A percentile compares a stretch with the other conserved stretches of the same genome.
Conservation (phyloP, 2,797 vertebrate genomes). For the Urophycis tenuis region DNA sequence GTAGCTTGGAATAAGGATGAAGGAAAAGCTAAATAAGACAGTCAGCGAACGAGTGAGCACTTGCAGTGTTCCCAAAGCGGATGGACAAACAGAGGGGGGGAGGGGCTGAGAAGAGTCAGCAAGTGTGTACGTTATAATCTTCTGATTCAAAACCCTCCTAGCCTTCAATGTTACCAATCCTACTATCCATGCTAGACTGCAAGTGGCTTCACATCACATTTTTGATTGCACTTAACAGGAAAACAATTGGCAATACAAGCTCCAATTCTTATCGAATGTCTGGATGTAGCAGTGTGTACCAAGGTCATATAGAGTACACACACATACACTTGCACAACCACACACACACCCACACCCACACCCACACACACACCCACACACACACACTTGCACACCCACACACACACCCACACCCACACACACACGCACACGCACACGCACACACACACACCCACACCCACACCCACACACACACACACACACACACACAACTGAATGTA, state of each 20-base stretch:
- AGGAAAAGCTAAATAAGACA: too few species aligned
- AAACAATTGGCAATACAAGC: not conserved
- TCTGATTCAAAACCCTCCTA: too few species aligned
- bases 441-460: not conserved
- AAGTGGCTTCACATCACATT: too few species aligned
- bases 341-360: not conserved
- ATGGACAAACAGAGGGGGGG: too few species aligned
- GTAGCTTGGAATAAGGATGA: too few species aligned
- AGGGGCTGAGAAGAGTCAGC: too few species aligned
- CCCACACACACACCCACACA: not conserved
- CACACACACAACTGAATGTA: not conserved
- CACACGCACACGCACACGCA: constrained; percentile 4
- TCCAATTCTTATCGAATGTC: not conserved
- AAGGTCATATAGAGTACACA: not conserved
- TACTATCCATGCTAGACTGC: too few species aligned
- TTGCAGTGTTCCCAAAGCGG: too few species aligned
- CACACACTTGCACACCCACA: not conserved
- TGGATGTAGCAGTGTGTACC: not conserved
- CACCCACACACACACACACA: not conserved
- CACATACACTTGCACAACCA: too few species aligned
- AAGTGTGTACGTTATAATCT: too few species aligned
- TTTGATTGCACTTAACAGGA: not conserved
- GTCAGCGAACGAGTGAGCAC: too few species aligned
- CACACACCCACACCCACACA: not conserved
- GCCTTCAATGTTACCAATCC: too few species aligned